Evolutionary conservation across 2,113 vertebrate genomes (phyloP).

Genomic region (Ibidorhyncha struthersii): DNA sequence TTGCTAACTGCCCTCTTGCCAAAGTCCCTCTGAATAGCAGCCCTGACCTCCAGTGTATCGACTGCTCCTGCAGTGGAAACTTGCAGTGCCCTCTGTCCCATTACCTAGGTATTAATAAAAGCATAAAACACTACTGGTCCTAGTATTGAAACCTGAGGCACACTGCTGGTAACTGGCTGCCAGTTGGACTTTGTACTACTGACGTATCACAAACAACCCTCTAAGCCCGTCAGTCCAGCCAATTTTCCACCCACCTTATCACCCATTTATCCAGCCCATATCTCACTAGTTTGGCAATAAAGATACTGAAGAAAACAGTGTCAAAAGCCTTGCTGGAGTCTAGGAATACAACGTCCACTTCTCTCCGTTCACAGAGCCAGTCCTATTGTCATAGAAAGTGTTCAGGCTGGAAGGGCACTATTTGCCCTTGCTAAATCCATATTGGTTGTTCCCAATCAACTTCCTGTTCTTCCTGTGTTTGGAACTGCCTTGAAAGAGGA

Average conservation of each 20-base stretch:
- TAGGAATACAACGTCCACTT: background rate
- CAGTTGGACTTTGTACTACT: background rate
- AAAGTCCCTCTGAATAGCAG: background rate
- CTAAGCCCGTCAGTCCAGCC: background rate
- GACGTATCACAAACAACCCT: background rate
- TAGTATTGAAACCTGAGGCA: background rate
- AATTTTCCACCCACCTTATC: background rate
- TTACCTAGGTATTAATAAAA: background rate
- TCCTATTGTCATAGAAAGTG: accelerated
- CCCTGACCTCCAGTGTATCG: accelerated
- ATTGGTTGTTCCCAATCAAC: background rate
- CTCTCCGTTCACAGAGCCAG: background rate
- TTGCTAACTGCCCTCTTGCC: background rate
- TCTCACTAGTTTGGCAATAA: background rate
- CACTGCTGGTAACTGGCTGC: background rate
- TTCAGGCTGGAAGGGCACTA: background rate
- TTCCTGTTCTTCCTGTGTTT: background rate
- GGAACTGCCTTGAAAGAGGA: background rate
- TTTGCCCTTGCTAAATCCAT: background rate
- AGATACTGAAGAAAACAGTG: background rate
- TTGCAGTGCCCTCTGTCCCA: background rate
- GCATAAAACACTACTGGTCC: background rate
- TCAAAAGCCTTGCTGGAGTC: background rate
- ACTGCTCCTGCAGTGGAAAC: background rate
- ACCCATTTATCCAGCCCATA: background rate